Percentiles rank a stretch among this genome's conserved stretches.
phyloP scores from a whole-genome alignment of 1,140 invertebrate genomes.

The Colletes gigas region DNA sequence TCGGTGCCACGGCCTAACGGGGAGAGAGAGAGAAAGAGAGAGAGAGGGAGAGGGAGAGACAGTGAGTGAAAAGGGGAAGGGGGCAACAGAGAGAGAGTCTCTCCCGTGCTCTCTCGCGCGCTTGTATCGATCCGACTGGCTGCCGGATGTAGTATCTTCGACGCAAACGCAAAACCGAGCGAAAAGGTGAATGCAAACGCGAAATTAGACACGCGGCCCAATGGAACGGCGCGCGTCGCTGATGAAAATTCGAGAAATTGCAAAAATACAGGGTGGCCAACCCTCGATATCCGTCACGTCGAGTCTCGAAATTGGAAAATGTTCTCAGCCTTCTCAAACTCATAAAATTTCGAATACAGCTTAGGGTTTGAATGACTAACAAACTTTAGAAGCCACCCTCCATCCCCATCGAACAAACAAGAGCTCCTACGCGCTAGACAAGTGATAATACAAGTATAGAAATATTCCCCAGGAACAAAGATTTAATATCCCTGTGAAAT shows the following conservation, averaged over 20 bases:
- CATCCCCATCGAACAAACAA: too few relatives aligned
- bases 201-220: conserved; percentile 52
- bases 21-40: conserved; percentile 43
- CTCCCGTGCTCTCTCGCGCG: conserved; percentile 51
- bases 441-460: too few relatives aligned
- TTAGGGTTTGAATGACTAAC: too few relatives aligned
- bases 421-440: too few relatives aligned
- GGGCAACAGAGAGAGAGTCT: conserved; percentile 12
- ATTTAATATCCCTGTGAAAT: too few relatives aligned
- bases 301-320: too few relatives aligned
- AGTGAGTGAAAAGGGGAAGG: not conserved
- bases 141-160: conserved; percentile 67
- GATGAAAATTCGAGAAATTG: conserved; percentile 10
- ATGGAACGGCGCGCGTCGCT: conserved; percentile 36
- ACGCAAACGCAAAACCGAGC: conserved; percentile 58
- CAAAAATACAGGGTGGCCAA: not conserved
- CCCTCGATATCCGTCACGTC: too few relatives aligned
- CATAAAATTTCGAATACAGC: too few relatives aligned
- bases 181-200: conserved; percentile 58
- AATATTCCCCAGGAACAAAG: too few relatives aligned
- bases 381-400: too few relatives aligned
- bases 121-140: conserved; percentile 61
- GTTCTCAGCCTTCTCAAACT: too few relatives aligned
- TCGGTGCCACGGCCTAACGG: conserved; percentile 56
- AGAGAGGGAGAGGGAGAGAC: conserved; percentile 36